These are phyloP conservation scores for Alethe castanea DNA, from an alignment of 2,113 vertebrate genomes.

Conservation along the genomic window DNA sequence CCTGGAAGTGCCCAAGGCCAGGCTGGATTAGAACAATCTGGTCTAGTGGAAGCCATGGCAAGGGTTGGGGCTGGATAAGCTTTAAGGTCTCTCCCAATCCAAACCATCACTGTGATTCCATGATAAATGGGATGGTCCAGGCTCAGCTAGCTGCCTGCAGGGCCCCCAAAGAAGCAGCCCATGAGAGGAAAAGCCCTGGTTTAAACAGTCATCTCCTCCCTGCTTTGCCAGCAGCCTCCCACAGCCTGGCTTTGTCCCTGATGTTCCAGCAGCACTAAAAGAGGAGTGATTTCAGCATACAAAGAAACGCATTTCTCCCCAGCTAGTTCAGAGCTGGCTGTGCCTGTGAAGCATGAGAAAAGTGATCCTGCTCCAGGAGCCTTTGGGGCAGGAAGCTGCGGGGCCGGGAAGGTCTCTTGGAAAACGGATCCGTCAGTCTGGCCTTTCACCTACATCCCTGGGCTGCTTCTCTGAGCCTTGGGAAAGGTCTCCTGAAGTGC, in stretches of 20 bases:
- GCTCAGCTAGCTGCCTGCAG: background rate
- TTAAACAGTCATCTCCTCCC: background rate
- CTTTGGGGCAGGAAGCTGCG: background rate
- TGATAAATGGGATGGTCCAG: rapidly evolving
- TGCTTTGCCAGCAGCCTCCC: background rate
- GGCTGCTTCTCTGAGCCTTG: background rate
- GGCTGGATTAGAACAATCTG: background rate
- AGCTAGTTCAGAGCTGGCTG: rapidly evolving
- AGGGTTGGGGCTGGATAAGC: background rate
- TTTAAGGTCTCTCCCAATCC: background rate
- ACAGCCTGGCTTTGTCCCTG: background rate
- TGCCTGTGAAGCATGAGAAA: background rate
- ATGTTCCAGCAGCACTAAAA: rapidly evolving
- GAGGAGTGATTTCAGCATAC: rapidly evolving
- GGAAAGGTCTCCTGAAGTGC: background rate
- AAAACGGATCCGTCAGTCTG: background rate
- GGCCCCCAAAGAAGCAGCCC: background rate
- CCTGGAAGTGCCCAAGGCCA: background rate
- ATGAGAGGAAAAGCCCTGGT: background rate
- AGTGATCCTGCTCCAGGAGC: rapidly evolving
- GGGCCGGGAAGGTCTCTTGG: background rate
- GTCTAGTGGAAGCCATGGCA: background rate
- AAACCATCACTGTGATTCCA: background rate
- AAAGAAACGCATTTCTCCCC: background rate
- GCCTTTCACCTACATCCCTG: slow-evolving; percentile 47